These are phyloP conservation scores for Harpagus bidentatus DNA, from an alignment of 2,113 vertebrate species.

Conservation along the genomic window DNA sequence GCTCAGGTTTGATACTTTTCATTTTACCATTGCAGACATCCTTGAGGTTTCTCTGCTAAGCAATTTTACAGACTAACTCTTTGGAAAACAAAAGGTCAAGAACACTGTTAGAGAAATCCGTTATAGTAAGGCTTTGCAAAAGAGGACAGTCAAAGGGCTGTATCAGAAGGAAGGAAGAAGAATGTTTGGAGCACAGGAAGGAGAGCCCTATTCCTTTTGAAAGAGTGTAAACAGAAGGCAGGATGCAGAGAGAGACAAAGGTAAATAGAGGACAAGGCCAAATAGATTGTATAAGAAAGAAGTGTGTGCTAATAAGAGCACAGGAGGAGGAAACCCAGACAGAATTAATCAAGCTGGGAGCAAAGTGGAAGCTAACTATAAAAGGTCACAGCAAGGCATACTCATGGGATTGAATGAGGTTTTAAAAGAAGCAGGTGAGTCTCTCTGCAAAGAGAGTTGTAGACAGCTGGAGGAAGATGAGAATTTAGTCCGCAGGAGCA, in stretches of 20 bases:
- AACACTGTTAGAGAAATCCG: background rate
- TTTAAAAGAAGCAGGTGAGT: background rate
- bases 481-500: background rate
- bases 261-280: background rate
- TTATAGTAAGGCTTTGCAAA: background rate
- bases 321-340: background rate
- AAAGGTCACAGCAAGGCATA: background rate
- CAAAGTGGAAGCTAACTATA: background rate
- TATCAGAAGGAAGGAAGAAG: background rate
- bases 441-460: background rate
- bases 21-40: background rate
- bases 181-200: background rate
- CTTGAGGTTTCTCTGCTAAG: background rate
- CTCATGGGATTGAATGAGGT: background rate
- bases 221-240: background rate
- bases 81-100: conserved; percentile 13
- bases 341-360: conserved; percentile 17
- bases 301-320: background rate
- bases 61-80: background rate
- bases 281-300: background rate
- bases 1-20: background rate
- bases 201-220: background rate
- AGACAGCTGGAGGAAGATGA: background rate
- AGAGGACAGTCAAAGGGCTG: background rate
- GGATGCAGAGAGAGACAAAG: background rate